Base-by-base conservation (phyloP, 2,113 vertebrate genomes). In the Neomonachus schauinslandi region DNA sequence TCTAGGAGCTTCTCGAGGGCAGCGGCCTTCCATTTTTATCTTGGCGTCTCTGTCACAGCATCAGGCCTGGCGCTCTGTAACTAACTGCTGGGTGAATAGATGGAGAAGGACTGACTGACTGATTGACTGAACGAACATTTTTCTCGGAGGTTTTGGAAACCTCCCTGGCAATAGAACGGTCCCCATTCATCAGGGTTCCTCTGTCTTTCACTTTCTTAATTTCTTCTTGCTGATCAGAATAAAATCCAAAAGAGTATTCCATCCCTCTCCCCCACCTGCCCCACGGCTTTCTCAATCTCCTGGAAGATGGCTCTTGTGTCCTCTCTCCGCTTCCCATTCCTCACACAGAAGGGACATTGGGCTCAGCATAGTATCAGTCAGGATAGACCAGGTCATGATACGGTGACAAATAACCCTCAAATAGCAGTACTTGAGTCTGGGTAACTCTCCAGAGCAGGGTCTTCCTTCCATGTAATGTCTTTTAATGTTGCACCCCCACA, bases 91-190 rank as follows among this genome's bases (percentile, higher is more conserved):
- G 18, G 51, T 18, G 26, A 92, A 79, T 74, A 57, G 57, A 93
- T 39, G 51, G 24, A 93, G 39, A 81, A 39, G 46, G 63, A 33
- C 12, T 31, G 5, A n/a, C 42, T 39, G 55, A 79, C 1, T 51
- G 42, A 71, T 57, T 76, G 71, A 87, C 49, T 49, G 55, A 79
- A 63, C 67, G 7, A 74, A 4, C 28, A 26, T 16, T 87, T 89
- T 82, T 79, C 79, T 92, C 39, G 28, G 53, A 84, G 61, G 46
- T 83, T 94, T 92, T 49, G 39, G 83, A 92, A 94, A 53, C 59
- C 24, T 46, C 51, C 57, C 46, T 49, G 22, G 26, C 65, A 87
- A n/a, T 36, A 3, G 7, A 63, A 53, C 28, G 7, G 53, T 71
- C 24, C 61, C 24, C 28, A 14, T 79, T 93, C 16, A 42, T 79